phyloP scores from a whole-genome alignment of 2,888 invertebrate species.

The Polia nebulosa region DNA sequence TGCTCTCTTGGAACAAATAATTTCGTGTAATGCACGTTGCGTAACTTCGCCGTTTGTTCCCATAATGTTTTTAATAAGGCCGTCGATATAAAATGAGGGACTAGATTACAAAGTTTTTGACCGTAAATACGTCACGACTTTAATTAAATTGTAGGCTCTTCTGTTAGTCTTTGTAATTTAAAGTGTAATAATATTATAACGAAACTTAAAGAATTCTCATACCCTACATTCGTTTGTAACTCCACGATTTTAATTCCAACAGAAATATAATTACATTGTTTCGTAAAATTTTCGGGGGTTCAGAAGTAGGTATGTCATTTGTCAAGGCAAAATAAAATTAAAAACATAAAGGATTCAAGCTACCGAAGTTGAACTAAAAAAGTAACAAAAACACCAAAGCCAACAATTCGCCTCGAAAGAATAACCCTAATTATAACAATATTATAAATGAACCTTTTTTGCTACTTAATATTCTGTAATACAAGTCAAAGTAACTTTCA shows the following conservation, averaged over 20 bases:
- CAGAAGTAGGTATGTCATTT: neutral
- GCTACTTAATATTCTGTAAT: conserved; percentile 51
- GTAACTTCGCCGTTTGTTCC: conserved; percentile 48
- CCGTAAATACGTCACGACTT: conserved; percentile 46
- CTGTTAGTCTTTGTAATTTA: conserved; percentile 28
- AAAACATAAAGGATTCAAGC: conserved; percentile 4
- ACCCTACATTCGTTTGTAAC: neutral
- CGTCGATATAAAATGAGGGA: conserved; percentile 48
- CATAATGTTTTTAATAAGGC: conserved; percentile 56
- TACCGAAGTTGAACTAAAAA: conserved; percentile 12
- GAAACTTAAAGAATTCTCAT: neutral
- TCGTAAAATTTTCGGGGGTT: neutral
- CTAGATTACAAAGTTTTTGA: conserved; percentile 38
- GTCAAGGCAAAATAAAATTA: neutral
- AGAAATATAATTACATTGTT: neutral
- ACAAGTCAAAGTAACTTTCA: conserved; percentile 58
- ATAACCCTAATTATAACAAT: conserved; percentile 54
- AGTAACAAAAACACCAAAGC: conserved; percentile 23
- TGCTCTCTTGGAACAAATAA: conserved; percentile 67
- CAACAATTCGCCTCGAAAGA: conserved; percentile 29
- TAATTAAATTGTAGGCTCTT: conserved; percentile 47
- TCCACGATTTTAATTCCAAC: neutral
- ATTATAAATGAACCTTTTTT: conserved; percentile 50
- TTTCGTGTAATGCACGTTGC: conserved; percentile 67
- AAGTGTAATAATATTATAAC: conserved; percentile 16